A percentile compares a stretch with the other conserved stretches of the same genome.
Evolutionary conservation across 2,113 vertebrate genomes (phyloP).

Genomic region (Anolis sagrei): DNA sequence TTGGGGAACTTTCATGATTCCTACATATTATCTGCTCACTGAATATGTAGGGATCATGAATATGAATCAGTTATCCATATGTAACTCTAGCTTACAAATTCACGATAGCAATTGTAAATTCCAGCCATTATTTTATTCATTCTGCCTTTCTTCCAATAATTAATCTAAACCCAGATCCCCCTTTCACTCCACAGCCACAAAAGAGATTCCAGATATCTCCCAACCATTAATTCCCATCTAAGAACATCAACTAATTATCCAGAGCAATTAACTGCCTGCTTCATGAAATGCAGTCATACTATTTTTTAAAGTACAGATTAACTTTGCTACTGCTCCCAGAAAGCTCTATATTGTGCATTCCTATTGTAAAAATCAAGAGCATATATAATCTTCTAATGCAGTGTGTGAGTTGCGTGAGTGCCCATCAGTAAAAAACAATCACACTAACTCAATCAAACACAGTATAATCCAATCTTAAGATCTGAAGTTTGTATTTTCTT

Average conservation of each 20-base stretch:
- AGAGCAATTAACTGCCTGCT: neutral
- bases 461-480: slow-evolving; percentile 15
- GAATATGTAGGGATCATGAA: too few relatives aligned
- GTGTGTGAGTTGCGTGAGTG: neutral
- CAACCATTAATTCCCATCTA: neutral
- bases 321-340: neutral
- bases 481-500: slow-evolving; percentile 60
- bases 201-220: neutral
- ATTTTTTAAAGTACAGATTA: neutral
- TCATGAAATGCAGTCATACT: neutral
- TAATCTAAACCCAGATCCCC: too few relatives aligned
- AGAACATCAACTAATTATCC: neutral
- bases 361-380: neutral
- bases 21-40: too few relatives aligned
- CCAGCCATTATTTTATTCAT: too few relatives aligned
- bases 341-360: neutral
- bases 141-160: too few relatives aligned
- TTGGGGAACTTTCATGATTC: too few relatives aligned
- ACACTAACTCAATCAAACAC: slow-evolving; percentile 52
- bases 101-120: too few relatives aligned
- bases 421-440: slow-evolving; percentile 15
- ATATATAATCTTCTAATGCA: neutral
- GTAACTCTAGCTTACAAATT: too few relatives aligned
- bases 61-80: too few relatives aligned
- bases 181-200: neutral